Evolutionary conservation across 2,113 vertebrate genomes (phyloP).

Genomic region (Porphyrio hochstetteri): DNA sequence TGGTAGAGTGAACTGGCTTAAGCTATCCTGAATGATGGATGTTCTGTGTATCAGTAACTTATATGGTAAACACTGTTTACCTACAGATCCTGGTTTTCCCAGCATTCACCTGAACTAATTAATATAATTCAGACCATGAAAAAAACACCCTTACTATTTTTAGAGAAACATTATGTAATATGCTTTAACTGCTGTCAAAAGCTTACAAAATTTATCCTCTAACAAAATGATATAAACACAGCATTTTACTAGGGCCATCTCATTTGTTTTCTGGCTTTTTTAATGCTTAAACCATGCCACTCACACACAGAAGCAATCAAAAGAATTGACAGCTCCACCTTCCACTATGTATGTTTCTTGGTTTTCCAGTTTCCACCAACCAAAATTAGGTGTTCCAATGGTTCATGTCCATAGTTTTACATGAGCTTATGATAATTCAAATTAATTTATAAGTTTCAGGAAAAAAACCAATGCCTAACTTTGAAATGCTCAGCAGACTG

Average conservation of each 20-base stretch:
- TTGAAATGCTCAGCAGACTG: background rate
- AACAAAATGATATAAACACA: background rate
- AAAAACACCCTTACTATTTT: conserved; percentile 5
- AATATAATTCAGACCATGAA: background rate
- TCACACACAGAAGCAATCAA: background rate
- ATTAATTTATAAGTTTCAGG: background rate
- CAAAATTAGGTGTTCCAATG: background rate
- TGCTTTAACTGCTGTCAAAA: conserved; percentile 4
- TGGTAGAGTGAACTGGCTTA: background rate
- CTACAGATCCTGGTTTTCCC: background rate
- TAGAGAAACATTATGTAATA: conserved; percentile 35
- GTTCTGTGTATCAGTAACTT: background rate
- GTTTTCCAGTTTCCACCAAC: background rate
- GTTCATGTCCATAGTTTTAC: background rate
- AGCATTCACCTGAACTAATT: background rate
- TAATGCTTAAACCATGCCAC: background rate
- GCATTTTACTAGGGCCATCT: background rate
- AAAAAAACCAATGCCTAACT: background rate
- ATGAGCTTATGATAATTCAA: background rate
- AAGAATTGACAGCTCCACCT: background rate
- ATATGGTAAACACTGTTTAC: background rate
- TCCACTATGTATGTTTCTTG: background rate
- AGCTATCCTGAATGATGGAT: background rate
- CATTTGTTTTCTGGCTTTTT: background rate
- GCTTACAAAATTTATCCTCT: conserved; percentile 25